Conservation (phyloP, 2,888 invertebrate species). For the Melanostoma mellinum region DNA sequence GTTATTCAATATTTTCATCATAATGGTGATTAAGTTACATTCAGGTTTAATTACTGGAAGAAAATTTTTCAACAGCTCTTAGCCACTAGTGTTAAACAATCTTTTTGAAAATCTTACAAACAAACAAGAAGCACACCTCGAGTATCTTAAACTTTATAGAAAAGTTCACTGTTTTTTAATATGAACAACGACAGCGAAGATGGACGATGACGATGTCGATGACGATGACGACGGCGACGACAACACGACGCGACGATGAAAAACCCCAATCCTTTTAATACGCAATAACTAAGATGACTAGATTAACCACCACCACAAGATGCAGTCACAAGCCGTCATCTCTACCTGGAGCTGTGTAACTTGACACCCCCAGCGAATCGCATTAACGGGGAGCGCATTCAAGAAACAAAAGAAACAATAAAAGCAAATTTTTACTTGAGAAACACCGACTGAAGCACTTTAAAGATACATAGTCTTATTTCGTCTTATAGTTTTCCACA, state of each 20-base stretch:
- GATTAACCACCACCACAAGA: constrained; percentile 53
- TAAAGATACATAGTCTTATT: constrained; percentile 32
- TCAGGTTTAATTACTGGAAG: constrained; percentile 6
- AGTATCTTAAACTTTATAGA: constrained; percentile 16
- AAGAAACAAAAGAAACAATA: constrained; percentile 49
- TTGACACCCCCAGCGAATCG: constrained; percentile 48
- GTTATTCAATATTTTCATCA: constrained; percentile 31
- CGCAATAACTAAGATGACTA: constrained; percentile 55
- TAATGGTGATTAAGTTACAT: constrained; percentile 27
- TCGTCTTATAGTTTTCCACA: constrained; percentile 4
- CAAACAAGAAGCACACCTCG: constrained; percentile 37
- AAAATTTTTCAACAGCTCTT: not conserved
- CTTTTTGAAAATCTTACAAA: not conserved
- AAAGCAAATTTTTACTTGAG: constrained; percentile 26
- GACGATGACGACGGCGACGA: not conserved
- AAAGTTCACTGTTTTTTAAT: constrained; percentile 15
- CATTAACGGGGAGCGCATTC: constrained; percentile 25
- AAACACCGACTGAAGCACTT: constrained; percentile 32
- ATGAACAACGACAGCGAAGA: not conserved
- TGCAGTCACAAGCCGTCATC: constrained; percentile 40
- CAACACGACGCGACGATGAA: not conserved
- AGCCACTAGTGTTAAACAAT: not conserved
- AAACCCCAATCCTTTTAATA: constrained; percentile 43
- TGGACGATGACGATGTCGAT: not conserved
- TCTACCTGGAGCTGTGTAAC: constrained; percentile 35